These are phyloP conservation scores for Lucinisca nassula DNA, from an alignment of 2,888 invertebrate genomes.

Conservation along the genomic window DNA sequence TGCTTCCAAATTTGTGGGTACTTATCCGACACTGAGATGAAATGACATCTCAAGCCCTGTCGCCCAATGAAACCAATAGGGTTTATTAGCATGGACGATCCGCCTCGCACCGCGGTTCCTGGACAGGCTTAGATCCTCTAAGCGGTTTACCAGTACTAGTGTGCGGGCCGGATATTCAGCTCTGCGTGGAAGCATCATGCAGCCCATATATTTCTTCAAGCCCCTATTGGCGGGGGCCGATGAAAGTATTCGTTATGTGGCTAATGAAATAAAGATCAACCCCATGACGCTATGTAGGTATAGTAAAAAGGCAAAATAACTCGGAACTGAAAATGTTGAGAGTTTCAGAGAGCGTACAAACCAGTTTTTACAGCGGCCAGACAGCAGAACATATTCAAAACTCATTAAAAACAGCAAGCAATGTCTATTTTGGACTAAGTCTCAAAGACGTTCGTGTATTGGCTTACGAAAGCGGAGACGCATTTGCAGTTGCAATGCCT, in stretches of 20 bases:
- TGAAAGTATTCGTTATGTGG: conserved; percentile 27
- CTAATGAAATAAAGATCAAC: conserved; percentile 15
- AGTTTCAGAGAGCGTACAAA: neutral
- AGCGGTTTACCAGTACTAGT: no score
- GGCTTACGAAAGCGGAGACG: conserved; percentile 48
- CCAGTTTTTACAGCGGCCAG: neutral
- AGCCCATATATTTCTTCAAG: no score
- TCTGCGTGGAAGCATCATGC: no score
- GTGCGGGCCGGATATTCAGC: no score
- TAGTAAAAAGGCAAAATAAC: conserved; percentile 28
- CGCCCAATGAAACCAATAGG: no score
- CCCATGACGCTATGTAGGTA: conserved; percentile 31
- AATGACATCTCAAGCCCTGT: no score
- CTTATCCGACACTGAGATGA: no score
- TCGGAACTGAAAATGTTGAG: neutral
- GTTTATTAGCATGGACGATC: no score
- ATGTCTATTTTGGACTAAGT: conserved; percentile 49
- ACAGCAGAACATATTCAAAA: conserved; percentile 6
- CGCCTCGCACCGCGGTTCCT: no score
- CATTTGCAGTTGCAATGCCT: conserved; percentile 45
- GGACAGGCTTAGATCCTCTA: no score
- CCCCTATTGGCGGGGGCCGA: no score
- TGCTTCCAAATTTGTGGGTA: no score
- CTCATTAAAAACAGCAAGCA: conserved; percentile 35
- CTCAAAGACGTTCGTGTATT: conserved; percentile 45